Evolutionary conservation across 2,888 invertebrate species (phyloP).

Genomic region (Myathropa florea): DNA sequence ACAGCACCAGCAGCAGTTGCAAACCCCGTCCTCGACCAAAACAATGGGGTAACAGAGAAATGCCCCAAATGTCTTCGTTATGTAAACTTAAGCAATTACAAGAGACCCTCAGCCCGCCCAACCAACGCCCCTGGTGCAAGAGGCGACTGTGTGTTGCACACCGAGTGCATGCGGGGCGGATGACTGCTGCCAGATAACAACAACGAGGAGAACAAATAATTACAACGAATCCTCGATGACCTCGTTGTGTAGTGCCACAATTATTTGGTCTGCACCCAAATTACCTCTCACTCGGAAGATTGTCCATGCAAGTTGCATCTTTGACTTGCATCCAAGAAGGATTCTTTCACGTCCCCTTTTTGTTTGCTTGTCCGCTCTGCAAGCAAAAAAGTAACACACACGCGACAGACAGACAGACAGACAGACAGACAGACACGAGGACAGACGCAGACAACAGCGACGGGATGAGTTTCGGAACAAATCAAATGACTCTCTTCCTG

Average conservation of each 20-base stretch:
- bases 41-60: slow-evolving; percentile 15
- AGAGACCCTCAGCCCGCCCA: slow-evolving; percentile 9
- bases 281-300: slow-evolving; percentile 65
- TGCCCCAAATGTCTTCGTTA: slow-evolving; percentile 55
- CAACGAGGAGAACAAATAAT: slow-evolving; percentile 66
- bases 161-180: background rate
- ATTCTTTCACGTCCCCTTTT: background rate
- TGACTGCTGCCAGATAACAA: slow-evolving; percentile 4
- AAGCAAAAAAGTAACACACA: background rate
- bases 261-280: slow-evolving; percentile 70
- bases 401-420: background rate
- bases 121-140: background rate
- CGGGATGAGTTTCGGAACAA: slow-evolving; percentile 66
- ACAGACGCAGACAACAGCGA: slow-evolving; percentile 51
- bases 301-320: slow-evolving; percentile 62
- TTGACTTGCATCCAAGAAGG: slow-evolving; percentile 65
- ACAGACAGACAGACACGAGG: background rate
- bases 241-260: slow-evolving; percentile 64
- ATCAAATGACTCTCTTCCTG: slow-evolving; percentile 70
- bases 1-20: background rate
- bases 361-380: background rate
- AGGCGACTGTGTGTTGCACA: slow-evolving; percentile 12
- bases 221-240: slow-evolving; percentile 65
- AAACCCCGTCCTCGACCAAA: slow-evolving; percentile 17
- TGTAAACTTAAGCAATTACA: slow-evolving; percentile 67